phyloP scores from a whole-genome alignment of 2,113 vertebrate species.

The Odocoileus virginianus region DNA sequence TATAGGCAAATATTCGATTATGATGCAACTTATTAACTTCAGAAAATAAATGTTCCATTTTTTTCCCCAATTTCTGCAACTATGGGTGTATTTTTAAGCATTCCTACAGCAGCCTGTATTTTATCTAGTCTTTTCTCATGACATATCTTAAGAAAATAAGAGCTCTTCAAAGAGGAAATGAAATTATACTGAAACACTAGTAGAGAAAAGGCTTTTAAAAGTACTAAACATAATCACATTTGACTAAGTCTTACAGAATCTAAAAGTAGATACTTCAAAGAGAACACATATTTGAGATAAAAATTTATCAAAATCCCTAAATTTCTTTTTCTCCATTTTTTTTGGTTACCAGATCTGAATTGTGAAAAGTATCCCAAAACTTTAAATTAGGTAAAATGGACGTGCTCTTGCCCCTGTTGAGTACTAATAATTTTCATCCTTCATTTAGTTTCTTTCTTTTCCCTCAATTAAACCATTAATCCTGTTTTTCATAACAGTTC shows the following conservation, averaged over 20 bases:
- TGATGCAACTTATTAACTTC: neutral
- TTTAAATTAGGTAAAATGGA: neutral
- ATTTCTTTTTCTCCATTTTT: neutral
- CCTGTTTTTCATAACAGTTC: neutral
- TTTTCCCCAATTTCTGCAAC: neutral
- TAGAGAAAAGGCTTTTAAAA: conserved; percentile 6
- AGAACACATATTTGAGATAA: neutral
- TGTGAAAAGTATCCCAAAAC: neutral
- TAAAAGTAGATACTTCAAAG: neutral
- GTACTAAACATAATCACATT: neutral
- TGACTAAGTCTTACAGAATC: neutral
- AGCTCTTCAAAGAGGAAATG: neutral
- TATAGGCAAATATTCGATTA: neutral
- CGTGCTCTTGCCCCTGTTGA: neutral
- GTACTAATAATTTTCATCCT: neutral
- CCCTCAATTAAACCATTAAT: neutral
- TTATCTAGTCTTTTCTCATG: neutral
- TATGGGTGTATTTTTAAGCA: neutral
- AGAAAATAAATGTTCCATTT: neutral
- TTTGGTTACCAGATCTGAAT: neutral
- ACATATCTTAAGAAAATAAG: neutral
- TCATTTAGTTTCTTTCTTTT: neutral
- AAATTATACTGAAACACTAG: neutral
- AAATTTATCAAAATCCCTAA: neutral
- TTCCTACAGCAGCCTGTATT: neutral